A percentile compares a stretch with the other conserved stretches of the same genome.
phyloP scores from a whole-genome alignment of 2,113 vertebrate species.

The Clarias gariepinus region DNA sequence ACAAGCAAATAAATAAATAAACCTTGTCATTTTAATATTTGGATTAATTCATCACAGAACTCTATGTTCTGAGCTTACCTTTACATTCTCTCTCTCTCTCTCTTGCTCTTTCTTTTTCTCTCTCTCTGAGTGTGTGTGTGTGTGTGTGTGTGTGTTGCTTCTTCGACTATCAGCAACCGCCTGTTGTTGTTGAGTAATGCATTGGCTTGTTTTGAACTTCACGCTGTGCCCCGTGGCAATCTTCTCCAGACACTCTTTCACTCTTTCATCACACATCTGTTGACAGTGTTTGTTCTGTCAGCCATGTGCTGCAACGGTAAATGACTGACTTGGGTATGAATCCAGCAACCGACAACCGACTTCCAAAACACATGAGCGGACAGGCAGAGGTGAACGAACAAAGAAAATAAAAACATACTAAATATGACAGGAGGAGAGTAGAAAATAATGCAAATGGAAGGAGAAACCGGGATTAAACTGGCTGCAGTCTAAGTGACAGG shows the following conservation, averaged over 20 bases:
- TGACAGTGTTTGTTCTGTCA: constrained; percentile 31
- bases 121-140: not conserved
- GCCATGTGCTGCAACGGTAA: constrained; percentile 18
- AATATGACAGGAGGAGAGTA: not conserved
- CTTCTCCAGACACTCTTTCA: constrained; percentile 24
- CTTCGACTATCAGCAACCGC: constrained; percentile 1
- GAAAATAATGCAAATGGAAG: not conserved
- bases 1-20: too few species aligned
- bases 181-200: constrained; percentile 4
- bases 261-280: constrained; percentile 43
- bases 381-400: not conserved
- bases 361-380: not conserved
- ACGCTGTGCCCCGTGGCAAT: constrained; percentile 13
- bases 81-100: too few species aligned
- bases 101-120: too few species aligned
- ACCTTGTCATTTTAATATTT: too few species aligned
- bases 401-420: not conserved
- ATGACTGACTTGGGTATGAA: not conserved
- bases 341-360: constrained; percentile 3
- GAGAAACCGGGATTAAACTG: not conserved
- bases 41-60: too few species aligned
- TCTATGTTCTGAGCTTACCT: too few species aligned
- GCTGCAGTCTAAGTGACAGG: too few species aligned
- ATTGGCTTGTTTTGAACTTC: constrained; percentile 4
- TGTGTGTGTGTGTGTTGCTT: not conserved